phyloP scores from a whole-genome alignment of 2,888 invertebrate species.

The Argynnis bischoffii region DNA sequence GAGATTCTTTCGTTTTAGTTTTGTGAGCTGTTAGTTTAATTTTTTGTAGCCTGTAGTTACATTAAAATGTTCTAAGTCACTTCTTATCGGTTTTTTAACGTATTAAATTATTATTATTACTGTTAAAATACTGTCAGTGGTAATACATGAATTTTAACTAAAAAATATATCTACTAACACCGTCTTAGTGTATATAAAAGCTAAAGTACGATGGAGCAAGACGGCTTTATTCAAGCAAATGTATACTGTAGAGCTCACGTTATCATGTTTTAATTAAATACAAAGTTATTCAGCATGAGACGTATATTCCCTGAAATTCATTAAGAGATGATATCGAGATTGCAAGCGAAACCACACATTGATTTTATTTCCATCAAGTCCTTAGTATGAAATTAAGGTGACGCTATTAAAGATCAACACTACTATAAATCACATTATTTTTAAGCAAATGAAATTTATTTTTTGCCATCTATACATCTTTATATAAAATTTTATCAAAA shows the following conservation, averaged over 20 bases:
- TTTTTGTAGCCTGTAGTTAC: background rate
- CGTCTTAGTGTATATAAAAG: background rate
- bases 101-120: too few species aligned
- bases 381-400: background rate
- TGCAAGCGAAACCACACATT: background rate
- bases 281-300: conserved; percentile 6
- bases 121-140: too few species aligned
- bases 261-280: conserved; percentile 15
- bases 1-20: conserved; percentile 6
- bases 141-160: too few species aligned
- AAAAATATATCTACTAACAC: background rate
- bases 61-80: too few species aligned
- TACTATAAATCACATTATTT: too few species aligned
- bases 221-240: background rate
- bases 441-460: too few species aligned
- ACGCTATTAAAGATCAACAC: background rate
- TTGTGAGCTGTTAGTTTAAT: background rate
- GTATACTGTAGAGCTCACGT: background rate
- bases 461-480: too few species aligned
- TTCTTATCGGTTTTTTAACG: too few species aligned
- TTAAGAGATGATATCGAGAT: conserved; percentile 19
- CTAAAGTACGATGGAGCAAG: background rate
- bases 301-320: conserved; percentile 9
- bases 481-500: too few species aligned
- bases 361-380: conserved; percentile 7